Conservation (phyloP, 2,797 vertebrate genomes). For the Coreius guichenoti region DNA sequence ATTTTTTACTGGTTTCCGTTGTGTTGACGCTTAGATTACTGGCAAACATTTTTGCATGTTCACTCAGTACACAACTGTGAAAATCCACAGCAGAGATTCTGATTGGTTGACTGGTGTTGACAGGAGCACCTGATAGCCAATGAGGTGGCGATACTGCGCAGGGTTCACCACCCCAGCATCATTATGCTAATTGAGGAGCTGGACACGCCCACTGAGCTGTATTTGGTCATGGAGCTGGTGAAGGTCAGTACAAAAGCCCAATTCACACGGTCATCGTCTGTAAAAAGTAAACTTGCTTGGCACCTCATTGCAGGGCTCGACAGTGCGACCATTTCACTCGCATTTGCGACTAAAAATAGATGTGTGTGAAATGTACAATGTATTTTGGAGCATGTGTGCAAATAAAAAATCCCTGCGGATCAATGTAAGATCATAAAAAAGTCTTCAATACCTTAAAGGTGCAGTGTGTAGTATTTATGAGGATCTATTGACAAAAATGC, state of each 20-base stretch:
- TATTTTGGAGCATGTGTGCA: too few species aligned
- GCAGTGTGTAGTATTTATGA: too few species aligned
- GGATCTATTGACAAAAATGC: too few species aligned
- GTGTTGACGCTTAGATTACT: not conserved
- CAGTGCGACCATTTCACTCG: too few species aligned
- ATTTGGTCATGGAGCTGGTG: slow-evolving; percentile 95
- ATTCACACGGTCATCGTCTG: too few species aligned
- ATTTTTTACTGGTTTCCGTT: not conserved
- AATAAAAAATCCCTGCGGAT: too few species aligned
- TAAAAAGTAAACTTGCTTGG: not conserved
- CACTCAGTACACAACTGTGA: not conserved
- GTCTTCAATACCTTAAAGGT: too few species aligned
- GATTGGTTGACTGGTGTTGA: slow-evolving; percentile 22
- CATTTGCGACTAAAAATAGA: too few species aligned
- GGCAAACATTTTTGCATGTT: not conserved
- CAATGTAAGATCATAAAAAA: too few species aligned
- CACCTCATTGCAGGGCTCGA: not conserved
- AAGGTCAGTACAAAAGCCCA: slow-evolving; percentile 74
- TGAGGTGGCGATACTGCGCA: slow-evolving; percentile 91
- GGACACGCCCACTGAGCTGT: slow-evolving; percentile 91
- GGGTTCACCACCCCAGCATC: slow-evolving; percentile 94
- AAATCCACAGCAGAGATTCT: slow-evolving; percentile 4
- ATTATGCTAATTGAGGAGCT: slow-evolving; percentile 98
- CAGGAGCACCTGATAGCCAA: slow-evolving; percentile 98
- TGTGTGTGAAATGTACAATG: too few species aligned